phyloP scores from a whole-genome alignment of 2,113 vertebrate species.

The Panurus biarmicus region DNA sequence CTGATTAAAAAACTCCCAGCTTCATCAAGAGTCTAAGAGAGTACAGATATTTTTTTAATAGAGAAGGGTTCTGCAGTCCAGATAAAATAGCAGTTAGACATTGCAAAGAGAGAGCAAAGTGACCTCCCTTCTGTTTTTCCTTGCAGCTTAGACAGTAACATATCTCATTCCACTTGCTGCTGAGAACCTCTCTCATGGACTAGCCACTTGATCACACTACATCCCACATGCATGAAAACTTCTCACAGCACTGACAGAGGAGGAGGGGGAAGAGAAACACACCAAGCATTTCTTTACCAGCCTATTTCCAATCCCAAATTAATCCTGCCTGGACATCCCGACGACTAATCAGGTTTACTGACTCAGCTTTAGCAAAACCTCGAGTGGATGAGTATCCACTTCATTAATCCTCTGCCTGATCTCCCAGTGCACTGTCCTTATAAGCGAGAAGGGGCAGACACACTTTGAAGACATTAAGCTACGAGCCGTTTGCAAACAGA shows the following conservation, averaged over 20 bases:
- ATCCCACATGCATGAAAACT: background rate
- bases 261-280: background rate
- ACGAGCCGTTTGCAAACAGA: background rate
- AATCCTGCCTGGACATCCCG: background rate
- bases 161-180: background rate
- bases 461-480: background rate
- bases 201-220: background rate
- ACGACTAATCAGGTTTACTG: background rate
- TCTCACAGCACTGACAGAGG: background rate
- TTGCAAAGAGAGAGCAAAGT: background rate
- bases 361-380: slow-evolving; percentile 11
- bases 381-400: background rate
- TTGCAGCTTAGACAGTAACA: background rate
- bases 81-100: background rate
- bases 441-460: background rate
- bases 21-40: background rate
- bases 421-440: background rate
- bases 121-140: background rate
- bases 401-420: background rate
- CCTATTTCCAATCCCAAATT: background rate
- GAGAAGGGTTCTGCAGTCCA: background rate
- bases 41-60: background rate
- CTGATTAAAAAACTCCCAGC: background rate
- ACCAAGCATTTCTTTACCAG: background rate
- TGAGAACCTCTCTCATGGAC: background rate